Conservation (phyloP, 2,888 invertebrate genomes). For the Perizoma affinitatum region DNA sequence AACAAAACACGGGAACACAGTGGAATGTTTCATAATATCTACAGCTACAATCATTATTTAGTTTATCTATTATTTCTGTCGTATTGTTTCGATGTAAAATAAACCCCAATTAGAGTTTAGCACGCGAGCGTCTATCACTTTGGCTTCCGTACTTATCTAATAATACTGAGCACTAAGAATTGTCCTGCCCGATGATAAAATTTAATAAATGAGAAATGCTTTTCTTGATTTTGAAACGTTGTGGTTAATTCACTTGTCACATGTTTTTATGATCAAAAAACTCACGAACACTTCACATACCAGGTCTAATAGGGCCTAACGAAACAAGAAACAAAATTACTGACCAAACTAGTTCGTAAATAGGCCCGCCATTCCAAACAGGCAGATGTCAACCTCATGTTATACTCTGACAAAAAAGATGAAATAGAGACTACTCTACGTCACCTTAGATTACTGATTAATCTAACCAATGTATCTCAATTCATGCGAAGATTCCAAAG, state of each 20-base stretch:
- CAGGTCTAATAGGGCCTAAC: slow-evolving; percentile 38
- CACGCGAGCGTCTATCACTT: slow-evolving; percentile 34
- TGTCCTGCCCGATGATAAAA: slow-evolving; percentile 4
- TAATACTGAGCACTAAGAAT: slow-evolving; percentile 8
- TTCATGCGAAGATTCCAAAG: background rate
- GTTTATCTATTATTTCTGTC: slow-evolving; percentile 35
- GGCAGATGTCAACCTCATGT: slow-evolving; percentile 39
- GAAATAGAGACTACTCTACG: slow-evolving; percentile 18
- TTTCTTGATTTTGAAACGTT: slow-evolving; percentile 4
- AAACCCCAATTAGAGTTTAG: slow-evolving; percentile 39
- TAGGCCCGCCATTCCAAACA: slow-evolving; percentile 34
- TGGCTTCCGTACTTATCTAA: slow-evolving; percentile 21
- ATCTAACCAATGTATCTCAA: slow-evolving; percentile 3
- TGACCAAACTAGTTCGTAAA: slow-evolving; percentile 38
- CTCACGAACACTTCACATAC: slow-evolving; percentile 38
- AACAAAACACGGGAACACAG: slow-evolving; percentile 44
- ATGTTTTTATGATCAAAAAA: slow-evolving; percentile 33
- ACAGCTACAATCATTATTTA: slow-evolving; percentile 42
- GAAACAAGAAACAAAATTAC: slow-evolving; percentile 41
- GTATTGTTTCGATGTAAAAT: slow-evolving; percentile 35
- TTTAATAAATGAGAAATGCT: slow-evolving; percentile 3
- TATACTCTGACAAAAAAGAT: slow-evolving; percentile 33
- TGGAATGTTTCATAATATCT: slow-evolving; percentile 47
- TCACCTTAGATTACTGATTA: slow-evolving; percentile 18
- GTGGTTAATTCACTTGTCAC: background rate